These are phyloP conservation scores for Pristionchus fissidentatus DNA, from an alignment of 2,888 invertebrate species.

Conservation along the genomic window DNA sequence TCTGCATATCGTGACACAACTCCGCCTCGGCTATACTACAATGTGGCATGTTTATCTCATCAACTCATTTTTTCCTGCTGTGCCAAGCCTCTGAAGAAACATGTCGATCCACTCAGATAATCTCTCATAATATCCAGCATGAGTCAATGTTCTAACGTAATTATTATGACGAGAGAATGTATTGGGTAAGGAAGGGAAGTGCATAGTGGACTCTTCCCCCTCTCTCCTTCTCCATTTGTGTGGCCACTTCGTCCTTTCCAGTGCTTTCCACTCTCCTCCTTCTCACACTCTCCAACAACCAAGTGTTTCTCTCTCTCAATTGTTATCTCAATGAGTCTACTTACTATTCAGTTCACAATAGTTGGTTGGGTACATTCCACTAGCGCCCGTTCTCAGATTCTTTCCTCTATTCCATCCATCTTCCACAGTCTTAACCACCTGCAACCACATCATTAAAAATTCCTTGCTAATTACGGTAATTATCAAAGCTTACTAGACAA, in stretches of 20 bases:
- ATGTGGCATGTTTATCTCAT: too few relatives aligned
- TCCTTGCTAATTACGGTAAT: not conserved
- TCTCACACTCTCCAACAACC: too few relatives aligned
- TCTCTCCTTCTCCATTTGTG: not conserved
- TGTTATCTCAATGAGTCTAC: not conserved
- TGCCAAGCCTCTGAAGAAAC: too few relatives aligned
- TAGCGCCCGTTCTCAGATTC: conserved; percentile 79
- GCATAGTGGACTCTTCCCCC: not conserved
- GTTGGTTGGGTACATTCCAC: conserved; percentile 96
- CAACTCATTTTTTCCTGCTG: too few relatives aligned
- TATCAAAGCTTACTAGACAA: not conserved
- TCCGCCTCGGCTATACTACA: too few relatives aligned
- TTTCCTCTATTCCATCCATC: conserved; percentile 84
- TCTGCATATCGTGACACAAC: too few relatives aligned
- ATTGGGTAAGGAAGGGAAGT: not conserved
- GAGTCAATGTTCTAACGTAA: too few relatives aligned
- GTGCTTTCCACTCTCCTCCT: not conserved
- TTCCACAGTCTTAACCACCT: conserved; percentile 87
- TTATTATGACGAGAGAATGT: too few relatives aligned
- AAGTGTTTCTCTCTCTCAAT: not conserved
- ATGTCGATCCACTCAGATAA: too few relatives aligned
- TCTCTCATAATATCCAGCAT: too few relatives aligned
- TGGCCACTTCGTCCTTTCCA: not conserved
- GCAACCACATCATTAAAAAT: not conserved
- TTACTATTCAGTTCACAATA: conserved; percentile 76